Evolutionary conservation across 2,888 invertebrate species (phyloP).

Genomic region (Atrina japonica): DNA sequence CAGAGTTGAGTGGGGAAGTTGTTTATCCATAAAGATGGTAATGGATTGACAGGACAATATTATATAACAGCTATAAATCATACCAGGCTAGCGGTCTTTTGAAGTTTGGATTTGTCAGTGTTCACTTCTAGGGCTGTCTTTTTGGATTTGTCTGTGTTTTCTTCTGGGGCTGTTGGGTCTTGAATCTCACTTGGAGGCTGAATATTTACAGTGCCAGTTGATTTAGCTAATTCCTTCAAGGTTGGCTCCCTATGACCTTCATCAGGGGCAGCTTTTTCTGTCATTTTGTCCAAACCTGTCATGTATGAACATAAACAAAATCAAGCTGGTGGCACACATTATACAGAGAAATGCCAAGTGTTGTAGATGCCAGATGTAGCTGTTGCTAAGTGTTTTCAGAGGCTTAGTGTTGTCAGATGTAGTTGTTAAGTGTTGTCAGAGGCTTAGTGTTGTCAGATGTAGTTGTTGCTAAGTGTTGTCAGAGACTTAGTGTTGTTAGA

Average conservation of each 20-base stretch:
- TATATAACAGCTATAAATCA: too few relatives aligned
- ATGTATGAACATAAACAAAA: too few relatives aligned
- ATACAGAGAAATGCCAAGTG: neutral
- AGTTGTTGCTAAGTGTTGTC: neutral
- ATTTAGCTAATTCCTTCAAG: constrained; percentile 70
- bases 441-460: neutral
- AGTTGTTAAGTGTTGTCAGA: neutral
- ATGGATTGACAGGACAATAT: too few relatives aligned
- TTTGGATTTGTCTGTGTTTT: constrained; percentile 5
- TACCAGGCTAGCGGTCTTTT: constrained; percentile 64
- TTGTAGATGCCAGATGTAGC: neutral
- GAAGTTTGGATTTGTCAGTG: constrained; percentile 52
- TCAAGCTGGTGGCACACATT: too few relatives aligned
- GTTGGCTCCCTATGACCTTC: constrained; percentile 79
- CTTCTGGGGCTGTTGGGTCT: constrained; percentile 58
- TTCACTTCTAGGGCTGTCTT: too few relatives aligned
- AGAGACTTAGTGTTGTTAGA: neutral
- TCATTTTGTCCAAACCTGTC: constrained; percentile 92
- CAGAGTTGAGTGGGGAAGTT: too few relatives aligned
- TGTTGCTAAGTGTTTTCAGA: neutral
- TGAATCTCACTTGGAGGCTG: constrained; percentile 73
- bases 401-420: neutral
- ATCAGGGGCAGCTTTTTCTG: constrained; percentile 96
- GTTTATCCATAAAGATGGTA: neutral
- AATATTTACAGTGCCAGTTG: constrained; percentile 63